Base-by-base conservation (phyloP, 1,140 invertebrate species). In the Drosophila gunungcola region DNA sequence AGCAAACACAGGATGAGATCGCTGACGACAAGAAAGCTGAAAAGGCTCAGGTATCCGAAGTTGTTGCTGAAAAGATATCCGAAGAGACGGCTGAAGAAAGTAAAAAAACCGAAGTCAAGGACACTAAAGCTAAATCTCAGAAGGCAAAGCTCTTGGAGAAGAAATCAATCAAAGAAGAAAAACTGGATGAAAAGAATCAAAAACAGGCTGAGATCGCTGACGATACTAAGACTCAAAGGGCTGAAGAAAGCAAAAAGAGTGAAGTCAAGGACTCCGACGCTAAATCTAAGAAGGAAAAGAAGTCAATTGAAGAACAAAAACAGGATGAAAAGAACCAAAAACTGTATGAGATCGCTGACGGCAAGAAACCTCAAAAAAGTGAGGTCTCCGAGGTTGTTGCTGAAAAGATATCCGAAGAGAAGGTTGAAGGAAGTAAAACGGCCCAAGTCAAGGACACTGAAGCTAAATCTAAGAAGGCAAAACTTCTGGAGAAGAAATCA, bases 201-300 rank as follows among this genome's bases (percentile, higher is more conserved):
- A 51, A 51, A 54, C 10, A 46, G 48, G 32, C 55, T 21, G 63
- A 29, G 7, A 21, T 29, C 6, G 13, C 3, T 16, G 45, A 27
- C 13, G 10, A 29, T 7, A 48, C 46, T 7, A 56, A 39, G 13
- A n/a, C n/a, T n/a, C n/a, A n/a, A n/a, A n/a, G n/a, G 39, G 10
- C 11, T 2, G 36, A 49, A 39, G 60, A 64, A n/a, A 16, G 6
- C 4, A 13, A 29, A 11, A 58, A 56, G 10, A 1, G 27, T 1
- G 63, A 48, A 1, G 29, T 60, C 3, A 60, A 43, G 25, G 63
- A 60, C 0, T 27, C 16, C 2, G 16, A 54, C 10, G 29, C 49
- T 21, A 73, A 84, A 43, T 64, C 73, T 13, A 54, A 82, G 39
- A 72, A 84, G 39, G 52, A 36, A 4, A 43, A 55, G 52, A 43